phyloP scores from a whole-genome alignment of 2,888 invertebrate genomes.

The Stictocephala bisonia region DNA sequence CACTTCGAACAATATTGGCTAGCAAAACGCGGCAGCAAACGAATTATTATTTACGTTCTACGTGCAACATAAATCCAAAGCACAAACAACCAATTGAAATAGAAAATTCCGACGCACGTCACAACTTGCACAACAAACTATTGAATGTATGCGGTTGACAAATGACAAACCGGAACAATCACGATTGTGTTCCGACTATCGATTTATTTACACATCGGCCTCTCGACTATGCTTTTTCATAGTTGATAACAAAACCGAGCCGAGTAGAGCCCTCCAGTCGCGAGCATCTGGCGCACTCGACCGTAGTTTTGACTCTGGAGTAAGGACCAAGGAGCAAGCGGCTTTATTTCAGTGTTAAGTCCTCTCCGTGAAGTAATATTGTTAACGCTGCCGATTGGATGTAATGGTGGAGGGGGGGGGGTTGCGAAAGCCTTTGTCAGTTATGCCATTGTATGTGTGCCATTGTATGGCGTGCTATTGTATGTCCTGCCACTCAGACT shows the following conservation, averaged over 20 bases:
- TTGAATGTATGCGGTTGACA: too few species aligned
- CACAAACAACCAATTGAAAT: neutral
- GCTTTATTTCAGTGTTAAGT: slow-evolving; percentile 1
- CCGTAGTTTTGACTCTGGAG: slow-evolving; percentile 22
- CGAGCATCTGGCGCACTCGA: neutral
- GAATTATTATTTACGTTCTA: slow-evolving; percentile 15
- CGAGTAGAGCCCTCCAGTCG: neutral
- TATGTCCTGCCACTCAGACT: too few species aligned
- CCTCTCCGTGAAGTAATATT: neutral
- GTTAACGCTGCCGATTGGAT: too few species aligned
- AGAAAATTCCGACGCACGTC: neutral
- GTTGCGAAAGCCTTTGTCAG: slow-evolving; percentile 15
- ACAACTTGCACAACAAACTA: slow-evolving; percentile 21
- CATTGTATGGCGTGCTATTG: too few species aligned
- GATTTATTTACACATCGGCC: slow-evolving; percentile 19
- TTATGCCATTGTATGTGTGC: too few species aligned
- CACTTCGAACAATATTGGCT: too few species aligned
- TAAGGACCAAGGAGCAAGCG: neutral
- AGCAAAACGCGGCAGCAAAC: neutral
- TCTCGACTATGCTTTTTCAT: slow-evolving; percentile 7
- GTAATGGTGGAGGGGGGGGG: too few species aligned
- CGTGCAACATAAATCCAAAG: too few species aligned
- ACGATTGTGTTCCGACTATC: neutral
- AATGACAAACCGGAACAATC: slow-evolving; percentile 24
- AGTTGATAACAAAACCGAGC: neutral